Evolutionary conservation across 2,797 vertebrate genomes (phyloP), one percentile per base, ranked within the genome.

Genomic region (Crocodylus rhombifer): DNA sequence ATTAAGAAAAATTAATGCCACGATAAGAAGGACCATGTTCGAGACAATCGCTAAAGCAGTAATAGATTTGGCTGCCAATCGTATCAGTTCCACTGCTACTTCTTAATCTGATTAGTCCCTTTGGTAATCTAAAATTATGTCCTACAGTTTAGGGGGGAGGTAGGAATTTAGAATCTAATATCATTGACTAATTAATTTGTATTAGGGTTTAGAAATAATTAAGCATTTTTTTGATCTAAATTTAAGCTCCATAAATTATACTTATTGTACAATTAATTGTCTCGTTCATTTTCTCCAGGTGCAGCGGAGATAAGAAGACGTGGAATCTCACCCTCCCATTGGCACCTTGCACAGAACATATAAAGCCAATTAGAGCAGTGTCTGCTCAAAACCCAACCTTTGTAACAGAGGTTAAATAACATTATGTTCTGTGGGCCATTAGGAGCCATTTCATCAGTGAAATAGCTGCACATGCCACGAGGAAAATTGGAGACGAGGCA

Each of bases 181-280:
- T 57, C 42, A 93, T 87, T 94, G 92, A 80, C 90, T 96, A 96
- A 97, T 95, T 96, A 96, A 95, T 96, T 96, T 96, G 92, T 96
- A 92, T 94, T 91, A 92, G 81, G 95, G 83, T 91, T 96, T 94
- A 95, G 86, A 91, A 95, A 96, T 95, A 97, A 96, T 97, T 96
- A 97, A 97, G 95, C 95, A 51, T 86, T 97, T 96, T 95, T 93
- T 95, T 82, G 77, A 82, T 96, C 92, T 93, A 81, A 94, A 82
- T 61, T 87, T 76, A 80, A 57, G 82, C 80, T 7, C 51, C 90
- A 21, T 33, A 18, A 86, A 86, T 55, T 36, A 51, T 69, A 60
- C 2, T 15, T 51, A 15, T 74, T 71, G 78, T 18, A 36, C 74
- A 33, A 85, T 93, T 93, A 96, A 25, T 42, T 80, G 87, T 28